Base-by-base conservation (phyloP, 64 coral and sea anemone genomes). In the Porites australiensis region DNA sequence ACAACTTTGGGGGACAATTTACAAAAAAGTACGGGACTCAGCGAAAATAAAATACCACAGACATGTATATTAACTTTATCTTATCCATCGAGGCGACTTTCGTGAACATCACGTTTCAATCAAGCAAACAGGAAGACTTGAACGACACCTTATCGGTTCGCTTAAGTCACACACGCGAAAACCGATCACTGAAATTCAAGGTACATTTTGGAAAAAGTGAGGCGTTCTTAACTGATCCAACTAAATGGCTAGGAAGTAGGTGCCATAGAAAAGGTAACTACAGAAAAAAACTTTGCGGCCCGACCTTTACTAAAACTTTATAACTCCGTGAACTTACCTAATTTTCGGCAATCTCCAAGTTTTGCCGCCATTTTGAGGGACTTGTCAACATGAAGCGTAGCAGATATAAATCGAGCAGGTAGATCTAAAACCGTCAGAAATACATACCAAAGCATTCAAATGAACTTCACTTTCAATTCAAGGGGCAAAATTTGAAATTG, bases 321-420 rank as follows among this genome's bases (percentile, higher is more conserved):
- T 75, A 75, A 75, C 72, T 75, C 43, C 44, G 44, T 49, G 72
- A 75, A 75, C 72, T 45, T 75, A 75, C 72, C 72, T 75, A 37
- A 37, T 37, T 37, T 37, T 37, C 27, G 27, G 27, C 27, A 37
- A 37, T 37, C 27, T 37, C 27, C 11, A 75, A 48, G 72, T 75
- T 75, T 75, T 37, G 72, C 72, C 72, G 72, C 72, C 72, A 75
- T 75, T 75, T 75, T 75, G 45, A 49, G 45, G 72, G 72, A 75
- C 72, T 75, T 48, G 72, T 75, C 72, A 75, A 75, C 46, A 75
- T 75, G 72, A 75, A 75, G 72, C 72, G 72, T 75, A 75, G 72
- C 72, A 75, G 72, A 75, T 75, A 48, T 49, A 50, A 50, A 75
- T 75, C 72, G 44, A 75, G 45, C 44, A 75, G 43, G 72, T 75